Conservation (phyloP, 92 coral and sea anemone genomes). For the Metridium senile region DNA sequence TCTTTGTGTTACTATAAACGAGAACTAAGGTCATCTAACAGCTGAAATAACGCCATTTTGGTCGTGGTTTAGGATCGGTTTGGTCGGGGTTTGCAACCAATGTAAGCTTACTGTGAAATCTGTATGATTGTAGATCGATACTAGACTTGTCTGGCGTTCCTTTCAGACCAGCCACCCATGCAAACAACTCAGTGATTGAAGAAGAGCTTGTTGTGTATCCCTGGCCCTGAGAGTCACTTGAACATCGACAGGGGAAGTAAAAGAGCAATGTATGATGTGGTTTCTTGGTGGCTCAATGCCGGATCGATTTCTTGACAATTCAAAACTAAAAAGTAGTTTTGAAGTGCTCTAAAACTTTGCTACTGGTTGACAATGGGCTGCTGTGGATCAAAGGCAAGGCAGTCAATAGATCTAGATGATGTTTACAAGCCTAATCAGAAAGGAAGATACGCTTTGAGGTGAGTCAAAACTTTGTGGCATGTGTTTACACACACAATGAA, state of each 20-base stretch:
- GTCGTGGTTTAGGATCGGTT: neutral
- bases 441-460: conserved; percentile 50
- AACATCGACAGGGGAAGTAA: neutral
- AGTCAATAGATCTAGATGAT: conserved; percentile 47
- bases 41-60: neutral
- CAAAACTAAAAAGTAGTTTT: neutral
- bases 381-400: conserved; percentile 67
- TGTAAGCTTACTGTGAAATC: too few relatives aligned
- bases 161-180: too few relatives aligned
- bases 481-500: too few relatives aligned
- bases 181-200: neutral
- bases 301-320: neutral
- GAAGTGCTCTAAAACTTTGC: neutral
- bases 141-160: too few relatives aligned
- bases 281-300: neutral
- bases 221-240: neutral
- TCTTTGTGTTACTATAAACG: neutral
- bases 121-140: too few relatives aligned
- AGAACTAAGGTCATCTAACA: neutral
- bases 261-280: neutral
- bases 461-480: too few relatives aligned
- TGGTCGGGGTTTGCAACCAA: too few relatives aligned
- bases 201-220: neutral
- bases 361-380: conserved; percentile 56
- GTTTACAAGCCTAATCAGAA: conserved; percentile 27